phyloP scores from a whole-genome alignment of 2,888 invertebrate genomes.

The Synanthedon formicaeformis region DNA sequence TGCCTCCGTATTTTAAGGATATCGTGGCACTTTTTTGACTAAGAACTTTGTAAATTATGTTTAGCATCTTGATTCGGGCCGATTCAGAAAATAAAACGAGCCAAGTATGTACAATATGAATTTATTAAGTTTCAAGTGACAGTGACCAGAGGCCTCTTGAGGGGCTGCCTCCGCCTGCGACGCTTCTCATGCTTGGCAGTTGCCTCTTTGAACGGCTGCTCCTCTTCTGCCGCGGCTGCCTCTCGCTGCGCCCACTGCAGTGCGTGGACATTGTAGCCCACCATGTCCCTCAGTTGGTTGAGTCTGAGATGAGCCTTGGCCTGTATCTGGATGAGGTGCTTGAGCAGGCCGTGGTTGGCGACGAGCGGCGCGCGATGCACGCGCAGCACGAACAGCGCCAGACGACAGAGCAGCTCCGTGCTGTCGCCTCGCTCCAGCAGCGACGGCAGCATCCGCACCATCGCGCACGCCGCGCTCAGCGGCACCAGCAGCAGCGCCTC shows the following conservation, averaged over 20 bases:
- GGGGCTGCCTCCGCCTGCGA: conserved; percentile 74
- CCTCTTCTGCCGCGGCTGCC: conserved; percentile 79
- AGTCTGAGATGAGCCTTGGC: conserved; percentile 69
- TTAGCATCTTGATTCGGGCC: too few relatives aligned
- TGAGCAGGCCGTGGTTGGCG: conserved; percentile 76
- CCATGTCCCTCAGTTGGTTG: conserved; percentile 75
- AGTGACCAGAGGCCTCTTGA: conserved; percentile 70
- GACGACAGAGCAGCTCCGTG: conserved; percentile 81
- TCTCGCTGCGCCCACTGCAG: conserved; percentile 81
- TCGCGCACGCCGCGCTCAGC: conserved; percentile 82
- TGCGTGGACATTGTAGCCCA: conserved; percentile 88
- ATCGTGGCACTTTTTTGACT: too few relatives aligned
- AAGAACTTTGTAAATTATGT: too few relatives aligned
- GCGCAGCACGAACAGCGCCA: conserved; percentile 80
- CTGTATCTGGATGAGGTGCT: conserved; percentile 74
- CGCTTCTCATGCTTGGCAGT: conserved; percentile 72
- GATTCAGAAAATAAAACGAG: too few relatives aligned
- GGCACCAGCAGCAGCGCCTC: conserved; percentile 89
- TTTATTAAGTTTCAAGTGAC: conserved; percentile 26
- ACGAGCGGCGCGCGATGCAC: conserved; percentile 85
- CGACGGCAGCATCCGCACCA: conserved; percentile 78
- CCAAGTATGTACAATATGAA: too few relatives aligned
- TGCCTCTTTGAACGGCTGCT: conserved; percentile 84
- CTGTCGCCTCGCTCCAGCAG: conserved; percentile 78
- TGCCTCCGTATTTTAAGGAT: too few relatives aligned